phyloP scores from a whole-genome alignment of 2,113 vertebrate species.

The Mormyrus iriodes region DNA sequence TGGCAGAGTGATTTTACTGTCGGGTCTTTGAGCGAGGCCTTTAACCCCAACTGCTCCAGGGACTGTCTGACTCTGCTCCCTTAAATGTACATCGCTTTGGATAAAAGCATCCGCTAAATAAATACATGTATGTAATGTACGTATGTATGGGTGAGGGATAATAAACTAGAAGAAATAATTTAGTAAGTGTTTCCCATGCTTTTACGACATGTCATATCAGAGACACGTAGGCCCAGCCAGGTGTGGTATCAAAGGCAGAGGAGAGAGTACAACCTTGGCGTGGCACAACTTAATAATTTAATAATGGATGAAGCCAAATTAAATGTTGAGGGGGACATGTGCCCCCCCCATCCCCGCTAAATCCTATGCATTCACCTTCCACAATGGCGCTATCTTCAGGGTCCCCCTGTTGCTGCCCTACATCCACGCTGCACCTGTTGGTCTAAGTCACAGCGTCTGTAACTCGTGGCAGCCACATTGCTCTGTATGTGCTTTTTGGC shows the following conservation, averaged over 20 bases:
- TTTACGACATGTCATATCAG: not conserved
- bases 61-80: not conserved
- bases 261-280: not conserved
- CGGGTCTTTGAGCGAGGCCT: not conserved
- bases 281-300: too few relatives aligned
- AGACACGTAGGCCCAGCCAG: not conserved
- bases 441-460: not conserved
- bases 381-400: not conserved
- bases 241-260: not conserved
- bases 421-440: not conserved
- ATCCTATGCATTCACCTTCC: not conserved
- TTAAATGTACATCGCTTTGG: not conserved
- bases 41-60: not conserved
- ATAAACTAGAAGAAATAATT: not conserved
- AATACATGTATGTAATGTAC: not conserved
- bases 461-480: not conserved
- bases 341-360: not conserved
- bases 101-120: not conserved
- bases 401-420: not conserved
- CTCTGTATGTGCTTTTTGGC: not conserved
- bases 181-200: not conserved
- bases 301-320: not conserved
- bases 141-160: not conserved
- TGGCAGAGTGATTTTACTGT: not conserved
- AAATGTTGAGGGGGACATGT: not conserved